Percentiles rank a stretch among this genome's conserved stretches.
Evolutionary conservation across 1,140 invertebrate genomes (phyloP).

Genomic region (Hydropsyche tenuis): DNA sequence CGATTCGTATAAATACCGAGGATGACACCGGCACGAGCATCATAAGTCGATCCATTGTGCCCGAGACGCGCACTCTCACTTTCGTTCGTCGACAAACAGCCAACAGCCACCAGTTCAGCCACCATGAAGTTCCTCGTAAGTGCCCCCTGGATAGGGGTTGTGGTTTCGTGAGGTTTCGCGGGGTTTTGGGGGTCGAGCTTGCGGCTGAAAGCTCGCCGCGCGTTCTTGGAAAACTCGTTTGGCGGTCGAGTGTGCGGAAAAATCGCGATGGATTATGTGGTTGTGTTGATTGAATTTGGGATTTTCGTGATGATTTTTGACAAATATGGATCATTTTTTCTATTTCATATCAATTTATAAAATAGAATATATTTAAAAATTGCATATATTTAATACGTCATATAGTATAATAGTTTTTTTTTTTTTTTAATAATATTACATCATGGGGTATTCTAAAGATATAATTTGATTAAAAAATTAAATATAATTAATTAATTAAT

Average conservation of each 20-base stretch:
- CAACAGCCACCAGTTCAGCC: conserved; percentile 7
- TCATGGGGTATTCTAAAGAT: too few species aligned
- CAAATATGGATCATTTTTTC: background rate
- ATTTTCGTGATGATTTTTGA: too few species aligned
- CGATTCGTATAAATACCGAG: conserved; percentile 48
- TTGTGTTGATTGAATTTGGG: too few species aligned
- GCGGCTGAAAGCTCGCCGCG: background rate
- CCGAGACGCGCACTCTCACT: conserved; percentile 20
- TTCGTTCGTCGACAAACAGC: background rate
- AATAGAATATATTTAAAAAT: background rate
- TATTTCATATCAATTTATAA: background rate
- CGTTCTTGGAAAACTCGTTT: background rate
- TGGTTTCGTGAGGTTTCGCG: background rate
- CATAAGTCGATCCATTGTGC: conserved; percentile 45
- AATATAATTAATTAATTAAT: too few species aligned
- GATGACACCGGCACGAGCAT: conserved; percentile 46
- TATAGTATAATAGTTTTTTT: background rate
- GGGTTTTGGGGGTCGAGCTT: background rate
- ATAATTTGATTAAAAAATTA: too few species aligned
- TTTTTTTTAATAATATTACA: background rate
- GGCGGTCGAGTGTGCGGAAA: conserved; percentile 9
- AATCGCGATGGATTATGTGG: background rate
- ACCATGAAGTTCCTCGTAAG: conserved; percentile 49
- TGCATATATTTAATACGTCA: background rate
- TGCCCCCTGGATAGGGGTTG: background rate